Evolutionary conservation across 2,797 vertebrate genomes (phyloP), one percentile per base, ranked within the genome.

Genomic region (Eleutherodactylus coqui): DNA sequence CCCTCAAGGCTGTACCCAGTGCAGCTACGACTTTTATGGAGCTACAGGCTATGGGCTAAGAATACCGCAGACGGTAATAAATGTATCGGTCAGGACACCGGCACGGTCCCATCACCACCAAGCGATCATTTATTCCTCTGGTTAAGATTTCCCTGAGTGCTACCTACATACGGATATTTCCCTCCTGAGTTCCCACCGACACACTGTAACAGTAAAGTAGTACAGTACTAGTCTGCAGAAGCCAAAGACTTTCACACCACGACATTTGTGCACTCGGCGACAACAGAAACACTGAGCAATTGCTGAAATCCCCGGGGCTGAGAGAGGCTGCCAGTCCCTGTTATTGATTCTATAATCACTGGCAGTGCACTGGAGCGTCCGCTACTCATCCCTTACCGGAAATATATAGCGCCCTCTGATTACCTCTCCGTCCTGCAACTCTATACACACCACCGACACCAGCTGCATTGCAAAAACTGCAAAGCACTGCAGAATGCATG

Each of bases 31-130:
- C 55, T 67, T 85, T 81, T 79, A 82, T 79, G 27, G 21, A 55
- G 79, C 41, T 88, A 27, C 84, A 79, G 49, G 79, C n/a, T 19
- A 72, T 36, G 53, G 58, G 53, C 87, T 88, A 89, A 84, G 86
- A 79, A 73, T 64, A 34, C 70, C 58, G 21, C 34, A 36, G 75
- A 85, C 81, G 79, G 78, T 9, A 77, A 80, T 79, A 89, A 87
- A 89, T 83, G 60, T 32, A 11, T 1, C 0, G 13, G 17, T 34
- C 11, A 78, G 7, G 47, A 49, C 73, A 83, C 77, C 88, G 45
- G 73, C 73, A 3, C 16, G 1, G 73, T 34, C 73, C 72, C 72
- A 49, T 72, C 75, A 82, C 77, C 80, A 72, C 80, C 34, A 43
- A 17, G 24, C 45, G 0, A 29, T 34, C 82, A 45, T 58, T 76